Percentiles rank a stretch among this genome's conserved stretches.
These are phyloP conservation scores for Scartelaos histophorus DNA, from an alignment of 2,113 vertebrate species.

Conservation along the genomic window DNA sequence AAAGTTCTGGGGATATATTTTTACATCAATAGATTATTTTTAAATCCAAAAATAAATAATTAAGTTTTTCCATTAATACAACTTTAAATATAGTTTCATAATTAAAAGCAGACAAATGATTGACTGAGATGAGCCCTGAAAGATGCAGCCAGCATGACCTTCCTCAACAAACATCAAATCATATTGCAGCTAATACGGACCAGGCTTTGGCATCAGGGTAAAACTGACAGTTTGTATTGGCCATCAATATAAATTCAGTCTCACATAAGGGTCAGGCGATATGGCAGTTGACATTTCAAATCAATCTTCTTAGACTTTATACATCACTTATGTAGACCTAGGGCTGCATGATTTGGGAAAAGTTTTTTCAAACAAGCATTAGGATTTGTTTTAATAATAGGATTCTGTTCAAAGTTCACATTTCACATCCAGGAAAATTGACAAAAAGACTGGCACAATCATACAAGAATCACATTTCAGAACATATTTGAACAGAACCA, in stretches of 20 bases:
- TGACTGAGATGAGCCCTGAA: neutral
- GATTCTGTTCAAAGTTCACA: too few species aligned
- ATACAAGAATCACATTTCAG: too few species aligned
- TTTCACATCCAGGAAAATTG: too few species aligned
- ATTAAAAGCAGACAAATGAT: neutral
- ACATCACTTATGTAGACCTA: neutral
- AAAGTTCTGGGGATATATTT: too few species aligned
- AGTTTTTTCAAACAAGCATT: too few species aligned
- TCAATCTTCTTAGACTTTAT: neutral
- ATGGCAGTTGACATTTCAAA: too few species aligned
- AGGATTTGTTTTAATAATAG: too few species aligned
- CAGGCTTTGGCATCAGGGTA: neutral
- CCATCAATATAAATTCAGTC: neutral
- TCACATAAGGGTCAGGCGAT: neutral
- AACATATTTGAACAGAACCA: too few species aligned
- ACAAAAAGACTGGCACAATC: too few species aligned
- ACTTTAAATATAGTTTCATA: neutral
- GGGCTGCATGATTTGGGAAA: too few species aligned
- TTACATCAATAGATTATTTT: neutral
- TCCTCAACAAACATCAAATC: neutral
- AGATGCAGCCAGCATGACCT: neutral
- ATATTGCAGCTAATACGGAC: neutral
- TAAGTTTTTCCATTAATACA: neutral
- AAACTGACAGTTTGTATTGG: neutral
- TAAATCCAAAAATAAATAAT: neutral